phyloP scores from a whole-genome alignment of 2,888 invertebrate species.

The Eupeodes luniger region DNA sequence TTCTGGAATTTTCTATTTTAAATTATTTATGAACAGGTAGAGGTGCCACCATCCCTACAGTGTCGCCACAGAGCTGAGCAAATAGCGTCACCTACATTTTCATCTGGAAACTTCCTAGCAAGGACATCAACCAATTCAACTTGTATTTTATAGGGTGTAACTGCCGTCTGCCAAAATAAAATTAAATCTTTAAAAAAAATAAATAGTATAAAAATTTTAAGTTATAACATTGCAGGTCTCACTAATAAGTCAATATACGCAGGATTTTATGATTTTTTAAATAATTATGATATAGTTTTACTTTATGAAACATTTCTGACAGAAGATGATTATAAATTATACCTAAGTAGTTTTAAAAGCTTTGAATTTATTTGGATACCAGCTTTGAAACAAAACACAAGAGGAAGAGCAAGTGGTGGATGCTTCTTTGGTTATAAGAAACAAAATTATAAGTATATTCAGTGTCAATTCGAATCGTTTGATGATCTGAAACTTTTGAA shows the following conservation, averaged over 20 bases:
- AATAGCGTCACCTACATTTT: neutral
- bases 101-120: neutral
- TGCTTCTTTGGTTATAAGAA: neutral
- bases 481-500: neutral
- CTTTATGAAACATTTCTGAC: neutral
- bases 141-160: neutral
- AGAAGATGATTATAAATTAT: neutral
- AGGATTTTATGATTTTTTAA: neutral
- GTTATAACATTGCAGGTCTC: neutral
- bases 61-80: too few relatives aligned
- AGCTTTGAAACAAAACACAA: neutral
- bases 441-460: neutral
- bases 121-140: neutral
- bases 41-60: too few relatives aligned
- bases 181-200: neutral
- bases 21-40: too few relatives aligned
- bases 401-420: neutral
- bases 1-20: too few relatives aligned
- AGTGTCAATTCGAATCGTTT: neutral
- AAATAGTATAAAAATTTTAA: neutral
- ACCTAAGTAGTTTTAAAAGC: neutral
- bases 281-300: neutral
- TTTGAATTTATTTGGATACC: neutral
- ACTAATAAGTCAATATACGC: neutral
- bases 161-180: neutral